Evolutionary conservation across 1,140 invertebrate species (phyloP).

Genomic region (Lethocerus indicus): DNA sequence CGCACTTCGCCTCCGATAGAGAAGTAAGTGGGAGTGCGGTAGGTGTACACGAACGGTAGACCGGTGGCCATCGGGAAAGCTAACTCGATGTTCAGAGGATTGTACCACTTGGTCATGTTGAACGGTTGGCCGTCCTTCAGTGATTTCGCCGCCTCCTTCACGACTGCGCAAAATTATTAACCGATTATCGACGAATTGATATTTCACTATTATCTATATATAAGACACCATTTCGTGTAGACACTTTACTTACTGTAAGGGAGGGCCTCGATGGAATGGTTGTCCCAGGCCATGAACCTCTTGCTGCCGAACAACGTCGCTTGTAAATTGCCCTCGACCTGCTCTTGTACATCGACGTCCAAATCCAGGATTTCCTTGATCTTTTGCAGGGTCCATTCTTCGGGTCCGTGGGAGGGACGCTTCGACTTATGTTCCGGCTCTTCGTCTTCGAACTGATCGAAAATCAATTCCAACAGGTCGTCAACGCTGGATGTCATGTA

Average conservation of each 20-base stretch:
- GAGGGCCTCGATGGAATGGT: slow-evolving; percentile 30
- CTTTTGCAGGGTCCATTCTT: slow-evolving; percentile 26
- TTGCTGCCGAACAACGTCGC: slow-evolving; percentile 25
- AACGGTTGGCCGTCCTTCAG: slow-evolving; percentile 27
- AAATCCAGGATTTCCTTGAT: slow-evolving; percentile 38
- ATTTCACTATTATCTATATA: no score
- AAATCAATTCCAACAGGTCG: neutral
- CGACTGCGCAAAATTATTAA: slow-evolving; percentile 20
- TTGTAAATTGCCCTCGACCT: slow-evolving; percentile 35
- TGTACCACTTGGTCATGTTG: slow-evolving; percentile 34
- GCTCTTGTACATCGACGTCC: slow-evolving; percentile 26
- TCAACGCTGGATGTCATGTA: slow-evolving; percentile 1
- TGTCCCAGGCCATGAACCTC: slow-evolving; percentile 34
- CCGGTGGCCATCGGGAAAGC: slow-evolving; percentile 46
- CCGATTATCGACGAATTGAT: no score
- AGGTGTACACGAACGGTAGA: slow-evolving; percentile 42
- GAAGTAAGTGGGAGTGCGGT: slow-evolving; percentile 31
- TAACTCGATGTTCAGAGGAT: slow-evolving; percentile 30
- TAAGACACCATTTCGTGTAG: no score
- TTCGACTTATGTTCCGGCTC: neutral
- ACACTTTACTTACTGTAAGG: slow-evolving; percentile 22
- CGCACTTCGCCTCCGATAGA: slow-evolving; percentile 28
- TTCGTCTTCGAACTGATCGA: neutral
- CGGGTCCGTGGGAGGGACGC: slow-evolving; percentile 17
- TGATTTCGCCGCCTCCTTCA: slow-evolving; percentile 21